These are phyloP conservation scores for Mesorhabditis sp. DNA, from an alignment of 2,888 invertebrate genomes.

Conservation along the genomic window DNA sequence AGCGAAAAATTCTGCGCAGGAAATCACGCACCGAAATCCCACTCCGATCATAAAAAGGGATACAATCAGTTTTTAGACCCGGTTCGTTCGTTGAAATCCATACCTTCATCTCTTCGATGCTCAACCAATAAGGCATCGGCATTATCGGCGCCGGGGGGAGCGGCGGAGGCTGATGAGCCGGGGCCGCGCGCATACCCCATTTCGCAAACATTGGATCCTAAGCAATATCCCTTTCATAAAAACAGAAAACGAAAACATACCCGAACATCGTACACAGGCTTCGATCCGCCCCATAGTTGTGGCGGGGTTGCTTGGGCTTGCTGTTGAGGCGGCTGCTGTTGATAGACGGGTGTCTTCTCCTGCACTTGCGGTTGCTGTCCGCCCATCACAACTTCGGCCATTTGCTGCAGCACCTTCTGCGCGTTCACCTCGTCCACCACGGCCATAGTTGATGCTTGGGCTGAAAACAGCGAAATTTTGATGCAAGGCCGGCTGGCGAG, in stretches of 20 bases:
- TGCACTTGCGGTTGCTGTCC: constrained; percentile 17
- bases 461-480: constrained; percentile 16
- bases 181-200: constrained; percentile 36
- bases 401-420: constrained; percentile 29
- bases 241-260: constrained; percentile 12
- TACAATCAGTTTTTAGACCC: too few species aligned
- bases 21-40: too few species aligned
- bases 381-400: constrained; percentile 31
- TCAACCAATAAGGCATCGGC: neutral
- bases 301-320: constrained; percentile 19
- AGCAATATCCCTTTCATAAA: neutral
- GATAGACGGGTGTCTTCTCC: neutral
- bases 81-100: too few species aligned
- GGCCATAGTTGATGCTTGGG: constrained; percentile 7
- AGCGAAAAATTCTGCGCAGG: too few species aligned
- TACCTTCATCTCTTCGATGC: too few species aligned
- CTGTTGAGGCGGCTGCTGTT: constrained; percentile 16
- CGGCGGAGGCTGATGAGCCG: constrained; percentile 22
- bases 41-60: too few species aligned
- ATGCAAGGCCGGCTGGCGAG: constrained; percentile 17
- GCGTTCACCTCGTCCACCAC: constrained; percentile 11
- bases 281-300: constrained; percentile 43
- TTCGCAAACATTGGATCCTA: constrained; percentile 31
- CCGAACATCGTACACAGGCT: constrained; percentile 27
- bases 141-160: neutral